Evolutionary conservation across 2,113 vertebrate genomes (phyloP).

Genomic region (Pluvianellus socialis): DNA sequence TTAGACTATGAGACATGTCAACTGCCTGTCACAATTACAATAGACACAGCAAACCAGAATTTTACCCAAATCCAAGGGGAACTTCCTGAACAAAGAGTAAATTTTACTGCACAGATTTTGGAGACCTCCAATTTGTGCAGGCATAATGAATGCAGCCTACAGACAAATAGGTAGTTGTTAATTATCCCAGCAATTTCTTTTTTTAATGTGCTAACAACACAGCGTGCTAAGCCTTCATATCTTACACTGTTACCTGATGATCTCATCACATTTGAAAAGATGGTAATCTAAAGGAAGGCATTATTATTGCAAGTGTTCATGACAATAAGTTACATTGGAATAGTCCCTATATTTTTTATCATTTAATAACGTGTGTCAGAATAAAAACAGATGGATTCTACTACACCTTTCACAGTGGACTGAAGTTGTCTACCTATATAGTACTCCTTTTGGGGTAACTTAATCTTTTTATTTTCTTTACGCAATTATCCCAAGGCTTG

Average conservation of each 20-base stretch:
- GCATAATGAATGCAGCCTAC: conserved; percentile 83
- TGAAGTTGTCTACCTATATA: conserved; percentile 57
- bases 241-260: conserved; percentile 81
- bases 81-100: conserved; percentile 87
- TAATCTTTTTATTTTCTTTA: conserved; percentile 75
- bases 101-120: conserved; percentile 87
- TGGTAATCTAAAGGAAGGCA: conserved; percentile 70
- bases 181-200: conserved; percentile 85
- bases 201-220: conserved; percentile 83
- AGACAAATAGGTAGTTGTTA: conserved; percentile 87
- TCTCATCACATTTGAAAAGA: conserved; percentile 80
- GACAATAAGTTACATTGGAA: conserved; percentile 65
- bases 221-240: conserved; percentile 76
- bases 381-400: conserved; percentile 62
- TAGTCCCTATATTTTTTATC: conserved; percentile 69
- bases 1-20: conserved; percentile 86
- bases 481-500: conserved; percentile 75
- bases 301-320: conserved; percentile 71
- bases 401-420: conserved; percentile 59
- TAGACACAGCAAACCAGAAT: conserved; percentile 84
- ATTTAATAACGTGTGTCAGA: conserved; percentile 69
- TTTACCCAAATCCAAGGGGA: conserved; percentile 85
- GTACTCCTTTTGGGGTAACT: conserved; percentile 70
- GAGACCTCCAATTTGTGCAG: conserved; percentile 83
- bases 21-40: conserved; percentile 86